These are phyloP conservation scores for Graptemys geographica DNA, from an alignment of 2,797 vertebrate species.

Conservation along the genomic window DNA sequence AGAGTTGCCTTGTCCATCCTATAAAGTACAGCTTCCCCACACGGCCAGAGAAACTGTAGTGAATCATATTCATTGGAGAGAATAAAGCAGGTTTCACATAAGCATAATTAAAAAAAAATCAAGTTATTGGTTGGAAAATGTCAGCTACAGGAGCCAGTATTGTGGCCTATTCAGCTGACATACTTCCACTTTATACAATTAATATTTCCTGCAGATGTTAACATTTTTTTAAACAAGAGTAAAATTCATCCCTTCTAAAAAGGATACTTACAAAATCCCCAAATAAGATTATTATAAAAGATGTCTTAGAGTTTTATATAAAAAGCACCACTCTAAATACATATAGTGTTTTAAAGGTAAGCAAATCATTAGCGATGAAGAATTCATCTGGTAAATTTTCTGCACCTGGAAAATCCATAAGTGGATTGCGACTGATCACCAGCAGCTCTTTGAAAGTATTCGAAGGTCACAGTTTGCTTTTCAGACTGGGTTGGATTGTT, in stretches of 20 bases:
- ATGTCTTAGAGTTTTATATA: rapidly evolving
- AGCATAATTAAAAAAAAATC: constrained; percentile 5
- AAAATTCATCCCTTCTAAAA: background rate
- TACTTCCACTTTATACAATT: background rate
- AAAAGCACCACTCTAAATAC: background rate
- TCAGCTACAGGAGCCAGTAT: background rate
- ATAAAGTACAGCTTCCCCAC: background rate
- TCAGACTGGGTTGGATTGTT: background rate
- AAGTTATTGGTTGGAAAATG: background rate
- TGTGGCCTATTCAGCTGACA: background rate
- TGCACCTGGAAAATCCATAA: background rate
- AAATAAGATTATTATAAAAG: background rate
- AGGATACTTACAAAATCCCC: background rate
- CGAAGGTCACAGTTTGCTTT: background rate
- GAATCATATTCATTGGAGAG: background rate
- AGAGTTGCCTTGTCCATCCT: background rate
- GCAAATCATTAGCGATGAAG: background rate
- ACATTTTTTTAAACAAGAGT: background rate
- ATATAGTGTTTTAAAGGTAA: background rate
- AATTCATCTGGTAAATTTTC: background rate
- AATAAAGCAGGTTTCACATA: background rate
- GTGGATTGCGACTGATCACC: background rate
- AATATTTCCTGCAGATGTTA: background rate
- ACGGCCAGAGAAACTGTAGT: background rate
- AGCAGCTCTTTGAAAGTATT: background rate